Evolutionary conservation across 30 jellyfish, hydroid and myxozoan species (phyloP).

Genomic region (Chironex yamaguchii): DNA sequence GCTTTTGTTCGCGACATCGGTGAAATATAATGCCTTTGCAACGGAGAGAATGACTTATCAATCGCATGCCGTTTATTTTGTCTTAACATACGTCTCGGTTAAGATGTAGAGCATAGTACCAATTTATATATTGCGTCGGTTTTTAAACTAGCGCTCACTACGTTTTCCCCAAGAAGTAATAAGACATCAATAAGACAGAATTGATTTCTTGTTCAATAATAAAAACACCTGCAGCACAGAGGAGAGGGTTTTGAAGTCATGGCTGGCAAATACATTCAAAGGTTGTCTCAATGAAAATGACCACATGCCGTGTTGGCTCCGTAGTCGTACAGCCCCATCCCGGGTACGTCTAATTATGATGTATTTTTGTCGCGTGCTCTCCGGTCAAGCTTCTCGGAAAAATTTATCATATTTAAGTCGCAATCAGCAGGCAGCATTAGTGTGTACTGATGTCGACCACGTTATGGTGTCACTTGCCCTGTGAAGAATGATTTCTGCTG

Average conservation of each 20-base stretch:
- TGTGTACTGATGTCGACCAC: not conserved
- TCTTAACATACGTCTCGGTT: not conserved
- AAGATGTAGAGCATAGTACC: no score
- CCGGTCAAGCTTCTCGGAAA: not conserved
- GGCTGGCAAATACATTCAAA: not conserved
- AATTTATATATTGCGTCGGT: no score
- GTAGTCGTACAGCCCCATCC: not conserved
- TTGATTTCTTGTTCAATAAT: not conserved
- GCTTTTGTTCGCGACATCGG: no score
- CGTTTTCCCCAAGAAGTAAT: no score
- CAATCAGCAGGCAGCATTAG: not conserved
- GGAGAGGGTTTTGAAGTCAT: not conserved
- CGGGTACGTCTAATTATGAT: not conserved
- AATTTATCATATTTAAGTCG: not conserved
- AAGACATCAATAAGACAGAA: no score
- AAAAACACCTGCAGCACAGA: not conserved
- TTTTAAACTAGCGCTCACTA: no score
- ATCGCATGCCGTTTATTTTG: no score
- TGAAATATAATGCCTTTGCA: no score
- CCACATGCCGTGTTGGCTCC: not conserved
- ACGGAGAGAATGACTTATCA: no score
- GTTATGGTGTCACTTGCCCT: no score
- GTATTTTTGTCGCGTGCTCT: not conserved
- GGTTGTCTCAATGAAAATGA: not conserved
- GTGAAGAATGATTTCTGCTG: no score